Base-by-base conservation (phyloP, 2,888 invertebrate genomes). In the Pterobdella sp. region DNA sequence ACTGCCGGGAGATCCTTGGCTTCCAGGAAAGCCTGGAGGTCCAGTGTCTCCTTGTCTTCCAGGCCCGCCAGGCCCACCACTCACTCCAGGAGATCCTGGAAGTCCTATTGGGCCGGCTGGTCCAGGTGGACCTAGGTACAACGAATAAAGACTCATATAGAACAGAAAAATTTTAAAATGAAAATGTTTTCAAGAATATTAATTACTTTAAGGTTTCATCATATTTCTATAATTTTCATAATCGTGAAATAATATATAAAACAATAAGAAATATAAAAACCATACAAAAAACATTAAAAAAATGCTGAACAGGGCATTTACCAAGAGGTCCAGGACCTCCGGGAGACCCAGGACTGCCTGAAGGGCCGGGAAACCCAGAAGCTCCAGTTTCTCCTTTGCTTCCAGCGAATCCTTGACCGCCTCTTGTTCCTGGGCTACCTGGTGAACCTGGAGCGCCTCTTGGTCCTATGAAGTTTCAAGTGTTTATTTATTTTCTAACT, bases 351-450 rank as follows among this genome's bases (percentile, higher is more conserved):
- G 36, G 29, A n/a, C 2, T 26, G 49, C 73, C 73, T 14, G 68
- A 18, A 56, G 29, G n/a, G n/a, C 77, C 77, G 36, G 71, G 63
- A 31, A 68, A 37, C 26, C 77, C 78, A 0, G 74, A 35, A 32
- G 26, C 29, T 56, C 78, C 78, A 35, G 67, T 29, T 10, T 74
- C 66, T 49, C 77, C 77, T 4, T 69, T 49, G 4, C 56, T 66
- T 42, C 75, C 75, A 64, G 68, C 22, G 14, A 10, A 49, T 49
- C 74, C 74, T 49, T 36, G 32, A 37, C 42, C 63, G 32, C 75
- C 75, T 10, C 68, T 65, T 18, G 1, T 42, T 1, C 71, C 71
- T 26, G 36, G 35, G 10, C 37, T 35, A 14, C 72, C 72, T 1
- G 22, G 14, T 18, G 36, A 18, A 4, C 72, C 72, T 1, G 72